Evolutionary conservation across 1,140 invertebrate genomes (phyloP).

Genomic region (Armadillidium nasatum): DNA sequence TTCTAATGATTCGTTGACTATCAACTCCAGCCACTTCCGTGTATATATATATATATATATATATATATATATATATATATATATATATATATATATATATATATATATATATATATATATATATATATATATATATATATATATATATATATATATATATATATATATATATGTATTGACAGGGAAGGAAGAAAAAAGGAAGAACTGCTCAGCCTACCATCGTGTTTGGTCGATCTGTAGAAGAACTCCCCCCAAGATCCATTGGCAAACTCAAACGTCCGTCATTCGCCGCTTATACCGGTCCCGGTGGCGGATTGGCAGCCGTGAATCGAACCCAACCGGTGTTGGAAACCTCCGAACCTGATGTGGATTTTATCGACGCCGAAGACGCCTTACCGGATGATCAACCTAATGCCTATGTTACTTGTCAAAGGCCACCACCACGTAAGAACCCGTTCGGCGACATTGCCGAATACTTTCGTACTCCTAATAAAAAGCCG

Average conservation of each 20-base stretch:
- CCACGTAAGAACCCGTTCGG: conserved; percentile 47
- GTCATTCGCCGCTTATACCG: conserved; percentile 65
- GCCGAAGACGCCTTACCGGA: conserved; percentile 46
- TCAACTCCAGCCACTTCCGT: too few relatives aligned
- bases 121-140: too few relatives aligned
- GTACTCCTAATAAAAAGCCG: conserved; percentile 23
- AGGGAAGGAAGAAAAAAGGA: conserved; percentile 47
- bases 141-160: too few relatives aligned
- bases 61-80: too few relatives aligned
- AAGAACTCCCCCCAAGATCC: conserved; percentile 53
- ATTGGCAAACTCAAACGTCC: conserved; percentile 21
- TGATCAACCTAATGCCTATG: conserved; percentile 42
- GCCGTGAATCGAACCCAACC: conserved; percentile 63
- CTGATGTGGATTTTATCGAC: conserved; percentile 72
- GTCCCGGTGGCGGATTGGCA: conserved; percentile 69
- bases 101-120: too few relatives aligned
- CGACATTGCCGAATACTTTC: conserved; percentile 48
- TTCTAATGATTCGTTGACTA: too few relatives aligned
- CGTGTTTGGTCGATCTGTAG: conserved; percentile 47
- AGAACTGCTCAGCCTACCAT: conserved; percentile 48
- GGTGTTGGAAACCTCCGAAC: conserved; percentile 56
- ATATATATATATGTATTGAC: conserved; percentile 9
- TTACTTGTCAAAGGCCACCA: conserved; percentile 43
- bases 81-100: too few relatives aligned
- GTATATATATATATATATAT: too few relatives aligned